These are phyloP conservation scores for Eriosoma lanigerum DNA, from an alignment of 1,140 invertebrate genomes.

Conservation along the genomic window DNA sequence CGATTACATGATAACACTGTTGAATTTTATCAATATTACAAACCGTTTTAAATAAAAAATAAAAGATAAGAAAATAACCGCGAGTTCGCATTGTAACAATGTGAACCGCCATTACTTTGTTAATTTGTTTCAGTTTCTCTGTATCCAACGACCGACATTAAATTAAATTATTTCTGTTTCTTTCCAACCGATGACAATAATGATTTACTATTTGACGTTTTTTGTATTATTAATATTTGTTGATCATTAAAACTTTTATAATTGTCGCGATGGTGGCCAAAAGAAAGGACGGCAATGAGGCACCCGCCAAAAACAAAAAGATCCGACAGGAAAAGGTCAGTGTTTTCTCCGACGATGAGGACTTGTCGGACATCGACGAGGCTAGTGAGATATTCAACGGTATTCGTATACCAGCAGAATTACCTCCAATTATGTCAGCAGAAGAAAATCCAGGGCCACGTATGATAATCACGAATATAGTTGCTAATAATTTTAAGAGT, in stretches of 20 bases:
- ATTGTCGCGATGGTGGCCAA: not conserved
- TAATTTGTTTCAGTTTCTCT: no score
- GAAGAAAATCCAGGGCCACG: conserved; percentile 73
- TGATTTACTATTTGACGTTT: no score
- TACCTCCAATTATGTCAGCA: conserved; percentile 67
- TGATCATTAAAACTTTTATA: no score
- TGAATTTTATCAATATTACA: no score
- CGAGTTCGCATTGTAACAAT: not conserved
- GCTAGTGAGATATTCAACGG: conserved; percentile 66
- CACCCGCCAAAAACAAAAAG: not conserved
- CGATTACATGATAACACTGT: not conserved
- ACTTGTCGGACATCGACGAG: conserved; percentile 65
- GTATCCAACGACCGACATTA: no score
- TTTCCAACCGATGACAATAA: no score
- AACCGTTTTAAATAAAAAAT: not conserved
- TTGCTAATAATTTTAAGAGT: conserved; percentile 96
- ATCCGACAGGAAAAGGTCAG: conserved; percentile 53
- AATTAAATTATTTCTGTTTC: no score
- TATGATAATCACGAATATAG: conserved; percentile 89
- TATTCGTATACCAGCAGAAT: conserved; percentile 85
- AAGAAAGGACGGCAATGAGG: not conserved
- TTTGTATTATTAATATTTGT: no score
- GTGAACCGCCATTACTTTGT: no score
- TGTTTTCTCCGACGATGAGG: conserved; percentile 58
- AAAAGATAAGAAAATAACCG: conserved; percentile 17